A percentile compares a stretch with the other conserved stretches of the same genome.
Evolutionary conservation across 2,113 vertebrate genomes (phyloP).

Genomic region (Scortum barcoo): DNA sequence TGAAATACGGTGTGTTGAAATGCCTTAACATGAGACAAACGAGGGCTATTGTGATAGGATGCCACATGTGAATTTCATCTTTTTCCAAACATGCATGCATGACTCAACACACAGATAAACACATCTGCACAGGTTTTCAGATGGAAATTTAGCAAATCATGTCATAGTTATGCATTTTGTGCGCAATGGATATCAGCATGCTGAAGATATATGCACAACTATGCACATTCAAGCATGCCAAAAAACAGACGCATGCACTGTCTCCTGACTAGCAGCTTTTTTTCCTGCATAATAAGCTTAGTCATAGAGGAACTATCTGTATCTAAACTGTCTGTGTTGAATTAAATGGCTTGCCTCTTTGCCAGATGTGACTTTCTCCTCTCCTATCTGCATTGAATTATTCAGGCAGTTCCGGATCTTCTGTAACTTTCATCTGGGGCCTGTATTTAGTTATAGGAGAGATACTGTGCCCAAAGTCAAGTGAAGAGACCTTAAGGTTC

Average conservation of each 20-base stretch:
- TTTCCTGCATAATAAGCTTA: constrained; percentile 59
- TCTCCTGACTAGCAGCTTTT: constrained; percentile 35
- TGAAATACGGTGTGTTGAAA: constrained; percentile 55
- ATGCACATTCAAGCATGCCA: not conserved
- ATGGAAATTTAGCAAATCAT: constrained; percentile 15
- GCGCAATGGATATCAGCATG: not conserved
- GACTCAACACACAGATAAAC: constrained; percentile 28
- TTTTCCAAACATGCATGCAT: constrained; percentile 20
- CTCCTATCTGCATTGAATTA: constrained; percentile 82
- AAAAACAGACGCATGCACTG: constrained; percentile 38
- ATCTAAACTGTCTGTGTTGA: constrained; percentile 74
- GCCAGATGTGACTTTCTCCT: constrained; percentile 84
- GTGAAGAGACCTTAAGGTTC: constrained; percentile 67
- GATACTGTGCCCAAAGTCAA: constrained; percentile 69
- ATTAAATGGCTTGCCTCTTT: constrained; percentile 77
- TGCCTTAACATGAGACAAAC: constrained; percentile 26
- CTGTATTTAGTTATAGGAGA: constrained; percentile 74
- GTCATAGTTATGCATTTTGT: constrained; percentile 16
- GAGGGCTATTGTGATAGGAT: constrained; percentile 25
- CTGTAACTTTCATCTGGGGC: constrained; percentile 79
- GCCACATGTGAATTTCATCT: constrained; percentile 6
- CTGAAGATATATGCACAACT: not conserved
- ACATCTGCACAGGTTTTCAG: constrained; percentile 28
- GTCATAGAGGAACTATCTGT: constrained; percentile 65
- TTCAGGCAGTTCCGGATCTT: constrained; percentile 81